Conservation (phyloP, 2,797 vertebrate genomes). For the Setipinna tenuifilis region DNA sequence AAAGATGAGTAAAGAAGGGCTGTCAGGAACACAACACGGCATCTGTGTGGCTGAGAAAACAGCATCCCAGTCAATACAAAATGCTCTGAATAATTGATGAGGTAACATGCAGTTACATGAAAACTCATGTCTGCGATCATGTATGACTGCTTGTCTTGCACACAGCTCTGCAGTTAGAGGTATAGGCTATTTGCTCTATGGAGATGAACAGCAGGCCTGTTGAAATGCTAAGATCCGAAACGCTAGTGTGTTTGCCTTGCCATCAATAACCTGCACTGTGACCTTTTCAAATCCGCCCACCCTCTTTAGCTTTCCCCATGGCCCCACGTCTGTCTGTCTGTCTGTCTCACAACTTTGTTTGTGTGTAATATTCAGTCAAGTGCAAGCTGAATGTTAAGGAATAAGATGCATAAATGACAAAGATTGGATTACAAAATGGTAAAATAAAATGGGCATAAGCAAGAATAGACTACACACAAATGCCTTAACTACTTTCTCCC, state of each 20-base stretch:
- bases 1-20: not conserved
- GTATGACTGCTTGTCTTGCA: constrained; percentile 2
- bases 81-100: constrained; percentile 10
- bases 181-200: not conserved
- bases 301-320: not conserved
- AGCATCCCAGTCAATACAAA: not conserved
- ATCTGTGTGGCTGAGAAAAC: not conserved
- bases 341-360: not conserved
- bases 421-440: not conserved
- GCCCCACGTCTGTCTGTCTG: not conserved
- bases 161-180: not conserved
- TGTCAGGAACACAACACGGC: not conserved
- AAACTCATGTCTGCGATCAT: constrained; percentile 1
- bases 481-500: too few relatives aligned
- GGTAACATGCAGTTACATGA: not conserved
- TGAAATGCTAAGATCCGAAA: constrained; percentile 48
- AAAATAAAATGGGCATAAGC: not conserved
- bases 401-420: not conserved
- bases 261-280: constrained; percentile 60
- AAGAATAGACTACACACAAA: not conserved
- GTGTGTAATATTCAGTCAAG: not conserved
- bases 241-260: constrained; percentile 59
- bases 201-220: constrained; percentile 34
- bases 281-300: constrained; percentile 61
- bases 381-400: not conserved